Conservation (phyloP, 2,888 invertebrate species). For the Macrosiphum euphorbiae region DNA sequence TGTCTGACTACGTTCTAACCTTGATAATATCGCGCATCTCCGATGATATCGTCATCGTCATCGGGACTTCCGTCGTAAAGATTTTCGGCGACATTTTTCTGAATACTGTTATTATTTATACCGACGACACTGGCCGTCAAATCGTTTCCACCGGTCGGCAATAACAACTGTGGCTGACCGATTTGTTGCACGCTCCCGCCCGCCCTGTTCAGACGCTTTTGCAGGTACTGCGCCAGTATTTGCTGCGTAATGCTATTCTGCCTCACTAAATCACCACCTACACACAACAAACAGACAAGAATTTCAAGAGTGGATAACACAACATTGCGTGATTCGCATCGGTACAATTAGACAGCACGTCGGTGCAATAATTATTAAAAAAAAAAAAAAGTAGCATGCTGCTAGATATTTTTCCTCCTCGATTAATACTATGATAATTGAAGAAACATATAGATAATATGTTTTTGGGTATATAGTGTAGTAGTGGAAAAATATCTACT, state of each 20-base stretch:
- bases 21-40: conserved; percentile 48
- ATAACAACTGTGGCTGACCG: conserved; percentile 23
- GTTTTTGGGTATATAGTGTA: too few relatives aligned
- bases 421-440: too few relatives aligned
- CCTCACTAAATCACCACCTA: conserved; percentile 68
- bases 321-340: neutral
- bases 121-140: conserved; percentile 73
- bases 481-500: too few relatives aligned
- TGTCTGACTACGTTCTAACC: conserved; percentile 25
- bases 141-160: conserved; percentile 6
- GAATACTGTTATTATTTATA: conserved; percentile 70
- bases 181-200: conserved; percentile 79
- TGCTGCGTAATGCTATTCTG: conserved; percentile 84
- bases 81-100: conserved; percentile 33
- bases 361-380: neutral
- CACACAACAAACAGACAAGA: conserved; percentile 47
- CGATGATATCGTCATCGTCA: conserved; percentile 27
- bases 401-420: too few relatives aligned
- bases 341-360: neutral
- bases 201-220: conserved; percentile 76
- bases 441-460: too few relatives aligned
- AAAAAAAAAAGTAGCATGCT: neutral
- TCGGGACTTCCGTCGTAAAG: conserved; percentile 10
- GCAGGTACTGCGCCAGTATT: conserved; percentile 81
- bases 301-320: conserved; percentile 30